A percentile compares a stretch with the other conserved stretches of the same genome.
Conservation (phyloP, 2,113 vertebrate genomes). For the Myotis davidii region DNA sequence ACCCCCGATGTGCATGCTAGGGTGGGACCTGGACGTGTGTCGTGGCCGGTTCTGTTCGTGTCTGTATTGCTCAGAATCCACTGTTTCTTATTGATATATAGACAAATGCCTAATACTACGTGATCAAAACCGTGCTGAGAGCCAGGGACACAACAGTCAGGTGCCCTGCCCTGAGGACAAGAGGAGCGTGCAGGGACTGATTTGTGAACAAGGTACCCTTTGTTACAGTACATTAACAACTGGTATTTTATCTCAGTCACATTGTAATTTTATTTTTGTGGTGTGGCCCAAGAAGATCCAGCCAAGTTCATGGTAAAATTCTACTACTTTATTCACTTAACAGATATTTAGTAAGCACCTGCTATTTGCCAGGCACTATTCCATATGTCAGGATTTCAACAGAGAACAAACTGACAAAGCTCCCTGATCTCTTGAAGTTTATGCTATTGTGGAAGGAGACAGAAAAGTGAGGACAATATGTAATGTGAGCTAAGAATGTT, state of each 20-base stretch:
- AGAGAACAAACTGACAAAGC: neutral
- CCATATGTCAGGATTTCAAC: neutral
- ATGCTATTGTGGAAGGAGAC: neutral
- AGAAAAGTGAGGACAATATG: neutral
- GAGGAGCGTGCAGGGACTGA: neutral
- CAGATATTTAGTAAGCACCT: neutral
- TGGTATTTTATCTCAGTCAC: neutral
- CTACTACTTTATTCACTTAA: neutral
- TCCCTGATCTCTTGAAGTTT: neutral
- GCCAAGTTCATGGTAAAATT: neutral
- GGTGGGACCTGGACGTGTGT: neutral
- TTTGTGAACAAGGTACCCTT: neutral
- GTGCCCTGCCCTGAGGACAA: neutral
- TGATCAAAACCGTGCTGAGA: neutral
- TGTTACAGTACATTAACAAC: neutral
- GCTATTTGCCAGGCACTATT: neutral
- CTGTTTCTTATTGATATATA: neutral
- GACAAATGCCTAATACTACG: neutral
- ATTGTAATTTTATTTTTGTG: neutral
- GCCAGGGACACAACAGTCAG: neutral
- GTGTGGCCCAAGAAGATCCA: neutral
- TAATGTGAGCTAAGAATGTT: neutral
- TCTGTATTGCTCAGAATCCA: neutral
- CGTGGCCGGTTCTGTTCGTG: neutral
- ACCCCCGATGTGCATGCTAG: rapidly evolving